phyloP scores from a whole-genome alignment of 2,888 invertebrate species.

The Cantharis rufa region DNA sequence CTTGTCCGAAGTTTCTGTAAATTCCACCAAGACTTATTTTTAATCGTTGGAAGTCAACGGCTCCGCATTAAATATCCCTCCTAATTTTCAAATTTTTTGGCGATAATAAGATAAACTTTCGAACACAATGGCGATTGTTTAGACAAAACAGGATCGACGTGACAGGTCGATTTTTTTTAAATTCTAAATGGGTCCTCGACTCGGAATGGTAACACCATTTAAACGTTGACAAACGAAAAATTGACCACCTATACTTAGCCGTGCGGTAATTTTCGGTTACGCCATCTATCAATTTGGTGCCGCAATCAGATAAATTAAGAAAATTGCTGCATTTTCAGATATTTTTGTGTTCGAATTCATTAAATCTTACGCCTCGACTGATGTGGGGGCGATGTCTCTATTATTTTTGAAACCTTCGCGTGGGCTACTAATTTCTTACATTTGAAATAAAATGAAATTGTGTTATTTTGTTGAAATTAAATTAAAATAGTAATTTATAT shows the following conservation, averaged over 20 bases:
- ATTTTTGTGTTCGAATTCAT: neutral
- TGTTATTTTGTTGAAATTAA: neutral
- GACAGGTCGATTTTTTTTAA: neutral
- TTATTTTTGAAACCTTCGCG: neutral
- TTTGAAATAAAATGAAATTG: neutral
- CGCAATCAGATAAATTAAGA: neutral
- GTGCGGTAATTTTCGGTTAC: neutral
- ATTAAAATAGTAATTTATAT: neutral
- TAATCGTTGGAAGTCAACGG: neutral
- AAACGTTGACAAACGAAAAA: neutral
- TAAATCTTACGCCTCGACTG: neutral
- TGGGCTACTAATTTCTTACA: neutral
- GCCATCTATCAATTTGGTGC: neutral
- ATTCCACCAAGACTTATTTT: conserved; percentile 18
- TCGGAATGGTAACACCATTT: neutral
- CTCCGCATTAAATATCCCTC: neutral
- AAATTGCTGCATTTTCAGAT: neutral
- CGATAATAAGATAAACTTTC: neutral
- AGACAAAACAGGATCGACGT: neutral
- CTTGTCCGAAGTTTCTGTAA: neutral
- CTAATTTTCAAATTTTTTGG: neutral
- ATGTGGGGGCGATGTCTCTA: neutral
- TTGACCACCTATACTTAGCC: neutral
- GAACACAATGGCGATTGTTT: neutral
- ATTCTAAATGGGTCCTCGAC: neutral